Conservation (phyloP, 2,888 invertebrate genomes). For the Anaspis maculata region DNA sequence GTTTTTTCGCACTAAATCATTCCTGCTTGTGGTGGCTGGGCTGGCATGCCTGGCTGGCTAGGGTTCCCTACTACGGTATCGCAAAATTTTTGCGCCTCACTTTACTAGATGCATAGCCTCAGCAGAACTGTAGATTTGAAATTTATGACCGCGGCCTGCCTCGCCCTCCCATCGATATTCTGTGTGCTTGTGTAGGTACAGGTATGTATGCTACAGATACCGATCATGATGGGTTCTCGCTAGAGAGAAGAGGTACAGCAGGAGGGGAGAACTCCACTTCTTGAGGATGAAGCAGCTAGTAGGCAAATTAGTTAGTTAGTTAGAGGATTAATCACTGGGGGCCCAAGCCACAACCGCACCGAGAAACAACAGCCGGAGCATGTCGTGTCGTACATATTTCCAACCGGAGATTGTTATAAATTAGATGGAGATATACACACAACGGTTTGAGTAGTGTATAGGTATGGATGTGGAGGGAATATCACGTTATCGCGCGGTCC, state of each 20-base stretch:
- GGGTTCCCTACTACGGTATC: no score
- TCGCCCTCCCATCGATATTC: not conserved
- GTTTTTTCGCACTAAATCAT: no score
- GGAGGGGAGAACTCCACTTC: no score
- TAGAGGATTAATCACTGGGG: slow-evolving; percentile 14
- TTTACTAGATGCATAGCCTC: no score
- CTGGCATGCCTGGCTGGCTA: no score
- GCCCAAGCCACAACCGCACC: slow-evolving; percentile 16
- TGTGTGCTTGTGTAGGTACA: no score
- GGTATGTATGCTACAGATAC: slow-evolving; percentile 11
- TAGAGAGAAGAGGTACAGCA: no score
- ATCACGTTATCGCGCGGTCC: slow-evolving; percentile 14
- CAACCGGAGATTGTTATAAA: slow-evolving; percentile 18
- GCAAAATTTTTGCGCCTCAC: no score
- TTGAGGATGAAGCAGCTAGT: slow-evolving; percentile 14
- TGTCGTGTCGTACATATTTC: slow-evolving; percentile 18
- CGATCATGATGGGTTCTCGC: no score
- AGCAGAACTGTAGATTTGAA: slow-evolving; percentile 2
- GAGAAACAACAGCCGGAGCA: slow-evolving; percentile 16
- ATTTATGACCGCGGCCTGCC: slow-evolving; percentile 7
- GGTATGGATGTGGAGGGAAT: no score
- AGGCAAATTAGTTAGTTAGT: slow-evolving; percentile 18
- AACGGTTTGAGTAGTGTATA: slow-evolving; percentile 17
- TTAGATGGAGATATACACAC: slow-evolving; percentile 18
- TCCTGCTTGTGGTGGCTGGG: no score